Conservation (phyloP, 2,797 vertebrate genomes). For the Rhynchotus rufescens region DNA sequence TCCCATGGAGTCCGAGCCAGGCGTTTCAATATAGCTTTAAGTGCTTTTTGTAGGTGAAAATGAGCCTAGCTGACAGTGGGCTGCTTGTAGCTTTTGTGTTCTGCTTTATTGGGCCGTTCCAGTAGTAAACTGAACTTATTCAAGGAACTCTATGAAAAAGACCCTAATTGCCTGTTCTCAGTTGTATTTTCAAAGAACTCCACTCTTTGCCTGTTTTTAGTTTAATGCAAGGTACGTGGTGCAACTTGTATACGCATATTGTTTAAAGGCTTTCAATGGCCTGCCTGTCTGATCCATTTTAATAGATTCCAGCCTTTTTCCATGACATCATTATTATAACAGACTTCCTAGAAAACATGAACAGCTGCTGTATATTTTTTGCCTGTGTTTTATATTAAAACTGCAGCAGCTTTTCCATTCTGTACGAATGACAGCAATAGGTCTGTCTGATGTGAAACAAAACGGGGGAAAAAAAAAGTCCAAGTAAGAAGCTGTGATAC, state of each 20-base stretch:
- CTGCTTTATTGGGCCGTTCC: slow-evolving; percentile 29
- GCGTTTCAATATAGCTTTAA: background rate
- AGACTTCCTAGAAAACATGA: slow-evolving; percentile 86
- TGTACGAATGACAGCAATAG: slow-evolving; percentile 47
- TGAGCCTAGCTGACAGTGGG: background rate
- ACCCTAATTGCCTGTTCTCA: slow-evolving; percentile 27
- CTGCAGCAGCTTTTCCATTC: slow-evolving; percentile 68
- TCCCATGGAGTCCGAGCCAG: background rate
- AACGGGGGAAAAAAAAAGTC: slow-evolving; percentile 21
- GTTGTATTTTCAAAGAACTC: slow-evolving; percentile 25
- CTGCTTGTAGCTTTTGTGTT: slow-evolving; percentile 23
- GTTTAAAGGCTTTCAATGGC: slow-evolving; percentile 69
- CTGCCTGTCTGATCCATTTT: slow-evolving; percentile 75
- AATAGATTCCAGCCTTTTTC: slow-evolving; percentile 88
- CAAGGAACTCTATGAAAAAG: slow-evolving; percentile 50
- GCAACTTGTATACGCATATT: slow-evolving; percentile 55
- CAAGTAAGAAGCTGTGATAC: slow-evolving; percentile 51
- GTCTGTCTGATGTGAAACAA: slow-evolving; percentile 67
- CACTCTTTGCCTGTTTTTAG: slow-evolving; percentile 45
- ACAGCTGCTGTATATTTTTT: slow-evolving; percentile 86
- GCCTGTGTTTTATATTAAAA: slow-evolving; percentile 83
- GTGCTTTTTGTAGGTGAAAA: background rate
- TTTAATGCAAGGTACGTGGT: slow-evolving; percentile 37
- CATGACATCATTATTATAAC: slow-evolving; percentile 87
- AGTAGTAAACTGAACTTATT: slow-evolving; percentile 36